Evolutionary conservation across 2,888 invertebrate genomes (phyloP).

Genomic region (Electrophaes corylata): DNA sequence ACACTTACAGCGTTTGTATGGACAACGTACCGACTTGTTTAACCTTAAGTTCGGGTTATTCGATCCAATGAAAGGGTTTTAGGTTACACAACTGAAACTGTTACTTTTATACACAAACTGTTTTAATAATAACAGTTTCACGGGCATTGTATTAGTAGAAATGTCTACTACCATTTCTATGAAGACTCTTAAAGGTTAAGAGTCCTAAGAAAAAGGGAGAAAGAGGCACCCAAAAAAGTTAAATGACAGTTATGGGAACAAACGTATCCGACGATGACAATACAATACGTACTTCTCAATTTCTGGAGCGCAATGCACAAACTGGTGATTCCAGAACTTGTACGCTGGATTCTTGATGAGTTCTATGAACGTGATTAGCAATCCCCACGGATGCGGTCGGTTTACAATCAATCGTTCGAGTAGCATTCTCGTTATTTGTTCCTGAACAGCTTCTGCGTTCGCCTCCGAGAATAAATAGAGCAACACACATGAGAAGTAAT

Average conservation of each 20-base stretch:
- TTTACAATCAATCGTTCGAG: slow-evolving; percentile 98
- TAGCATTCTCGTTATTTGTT: slow-evolving; percentile 98
- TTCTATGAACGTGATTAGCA: slow-evolving; percentile 99
- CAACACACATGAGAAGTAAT: slow-evolving; percentile 99
- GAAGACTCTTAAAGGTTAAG: not conserved
- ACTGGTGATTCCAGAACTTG: slow-evolving; percentile 99
- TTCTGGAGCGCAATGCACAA: slow-evolving; percentile 99
- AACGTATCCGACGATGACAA: too few relatives aligned
- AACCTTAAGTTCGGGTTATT: slow-evolving; percentile 1
- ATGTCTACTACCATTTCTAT: not conserved
- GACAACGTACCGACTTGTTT: too few relatives aligned
- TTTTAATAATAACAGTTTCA: not conserved
- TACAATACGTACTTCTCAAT: slow-evolving; percentile 94
- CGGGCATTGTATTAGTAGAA: not conserved
- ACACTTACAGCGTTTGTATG: too few relatives aligned
- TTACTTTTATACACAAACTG: not conserved
- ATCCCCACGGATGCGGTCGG: slow-evolving; percentile 99
- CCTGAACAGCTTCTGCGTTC: slow-evolving; percentile 98
- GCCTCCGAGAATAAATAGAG: slow-evolving; percentile 99
- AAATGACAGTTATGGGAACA: slow-evolving; percentile 16
- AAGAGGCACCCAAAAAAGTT: slow-evolving; percentile 10
- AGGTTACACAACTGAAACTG: not conserved
- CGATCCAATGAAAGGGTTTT: not conserved
- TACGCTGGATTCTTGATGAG: slow-evolving; percentile 99
- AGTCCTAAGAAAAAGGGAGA: not conserved